These are phyloP conservation scores for Clanis bilineata DNA, from an alignment of 2,888 invertebrate species.

Conservation along the genomic window DNA sequence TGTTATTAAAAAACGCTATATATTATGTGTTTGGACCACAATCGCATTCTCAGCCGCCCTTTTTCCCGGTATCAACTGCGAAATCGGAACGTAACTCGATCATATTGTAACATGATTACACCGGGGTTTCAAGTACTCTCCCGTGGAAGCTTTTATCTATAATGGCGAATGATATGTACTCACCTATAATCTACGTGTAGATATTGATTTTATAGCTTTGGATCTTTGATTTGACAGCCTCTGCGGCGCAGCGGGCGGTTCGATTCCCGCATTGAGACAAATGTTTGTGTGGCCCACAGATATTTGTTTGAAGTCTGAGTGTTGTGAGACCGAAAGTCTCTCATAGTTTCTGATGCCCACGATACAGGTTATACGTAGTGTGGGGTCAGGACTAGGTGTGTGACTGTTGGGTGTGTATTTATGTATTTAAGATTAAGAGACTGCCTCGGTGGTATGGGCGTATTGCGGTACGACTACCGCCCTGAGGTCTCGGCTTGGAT, in stretches of 20 bases:
- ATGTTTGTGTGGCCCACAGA: too few relatives aligned
- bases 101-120: slow-evolving; percentile 73
- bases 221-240: too few relatives aligned
- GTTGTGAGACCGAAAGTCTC: too few relatives aligned
- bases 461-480: too few relatives aligned
- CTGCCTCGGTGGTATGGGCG: too few relatives aligned
- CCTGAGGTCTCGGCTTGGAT: too few relatives aligned
- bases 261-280: too few relatives aligned
- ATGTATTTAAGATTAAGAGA: too few relatives aligned
- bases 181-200: not conserved
- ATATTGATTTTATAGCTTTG: not conserved
- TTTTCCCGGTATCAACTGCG: slow-evolving; percentile 59
- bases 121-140: slow-evolving; percentile 49
- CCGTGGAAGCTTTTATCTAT: slow-evolving; percentile 67
- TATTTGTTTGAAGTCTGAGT: too few relatives aligned
- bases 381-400: too few relatives aligned
- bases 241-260: not conserved
- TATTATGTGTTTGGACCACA: slow-evolving; percentile 23
- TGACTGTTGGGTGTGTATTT: not conserved
- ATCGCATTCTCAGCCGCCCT: slow-evolving; percentile 39
- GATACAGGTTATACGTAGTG: too few relatives aligned
- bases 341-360: too few relatives aligned
- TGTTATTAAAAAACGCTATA: not conserved
- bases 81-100: slow-evolving; percentile 69
- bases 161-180: slow-evolving; percentile 53